A percentile compares a stretch with the other conserved stretches of the same genome.
Evolutionary conservation across 1,140 invertebrate genomes (phyloP).

Genomic region (Drosophila yakuba): DNA sequence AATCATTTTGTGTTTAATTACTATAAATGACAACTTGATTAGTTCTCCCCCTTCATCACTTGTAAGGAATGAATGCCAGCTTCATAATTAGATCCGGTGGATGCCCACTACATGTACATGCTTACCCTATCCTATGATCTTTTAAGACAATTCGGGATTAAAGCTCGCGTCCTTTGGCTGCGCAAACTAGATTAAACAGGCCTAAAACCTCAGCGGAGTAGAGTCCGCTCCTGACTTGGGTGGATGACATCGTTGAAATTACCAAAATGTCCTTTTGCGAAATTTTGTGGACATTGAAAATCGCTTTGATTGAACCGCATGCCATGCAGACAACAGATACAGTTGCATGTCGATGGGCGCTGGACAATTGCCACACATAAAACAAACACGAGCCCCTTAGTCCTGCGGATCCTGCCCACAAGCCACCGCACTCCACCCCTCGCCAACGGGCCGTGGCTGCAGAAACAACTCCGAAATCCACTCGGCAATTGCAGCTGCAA

Average conservation of each 20-base stretch:
- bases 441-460: slow-evolving; percentile 4
- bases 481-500: slow-evolving; percentile 77
- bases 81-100: no score
- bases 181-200: background rate
- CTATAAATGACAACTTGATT: no score
- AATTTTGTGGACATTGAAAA: slow-evolving; percentile 83
- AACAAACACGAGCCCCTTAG: slow-evolving; percentile 63
- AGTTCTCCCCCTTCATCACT: no score
- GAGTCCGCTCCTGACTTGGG: slow-evolving; percentile 25
- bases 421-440: background rate
- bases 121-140: no score
- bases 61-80: no score
- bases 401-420: slow-evolving; percentile 20
- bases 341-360: slow-evolving; percentile 42
- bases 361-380: slow-evolving; percentile 79
- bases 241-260: slow-evolving; percentile 69
- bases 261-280: slow-evolving; percentile 82
- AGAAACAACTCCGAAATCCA: slow-evolving; percentile 70
- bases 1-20: background rate
- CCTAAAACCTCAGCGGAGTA: background rate
- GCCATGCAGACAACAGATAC: slow-evolving; percentile 63
- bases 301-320: slow-evolving; percentile 83
- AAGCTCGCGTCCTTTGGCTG: no score
- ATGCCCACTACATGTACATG: no score
- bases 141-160: no score